A percentile compares a stretch with the other conserved stretches of the same genome.
These are phyloP conservation scores for Drosophila kepulauana DNA, from an alignment of 1,140 invertebrate genomes.

Conservation along the genomic window DNA sequence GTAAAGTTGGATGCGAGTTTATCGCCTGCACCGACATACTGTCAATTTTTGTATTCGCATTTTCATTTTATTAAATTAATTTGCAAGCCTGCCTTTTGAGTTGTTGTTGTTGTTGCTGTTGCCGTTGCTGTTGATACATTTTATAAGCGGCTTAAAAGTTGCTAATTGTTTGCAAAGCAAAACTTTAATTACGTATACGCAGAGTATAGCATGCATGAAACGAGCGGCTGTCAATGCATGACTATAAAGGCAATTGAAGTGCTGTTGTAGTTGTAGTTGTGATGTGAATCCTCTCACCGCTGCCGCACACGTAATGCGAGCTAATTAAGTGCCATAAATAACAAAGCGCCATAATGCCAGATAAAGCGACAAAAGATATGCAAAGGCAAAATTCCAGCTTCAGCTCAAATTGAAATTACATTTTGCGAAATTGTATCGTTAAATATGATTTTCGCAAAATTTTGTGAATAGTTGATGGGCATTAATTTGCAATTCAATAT, in stretches of 20 bases:
- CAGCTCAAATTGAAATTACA: background rate
- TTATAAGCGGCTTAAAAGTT: conserved; percentile 68
- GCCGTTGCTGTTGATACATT: conserved; percentile 28
- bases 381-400: background rate
- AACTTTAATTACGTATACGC: conserved; percentile 31
- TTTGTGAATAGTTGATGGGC: conserved; percentile 28
- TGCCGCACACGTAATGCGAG: conserved; percentile 33
- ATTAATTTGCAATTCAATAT: conserved; percentile 25
- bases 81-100: conserved; percentile 23
- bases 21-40: background rate
- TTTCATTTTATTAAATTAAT: conserved; percentile 58
- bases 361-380: conserved; percentile 3
- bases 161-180: conserved; percentile 57
- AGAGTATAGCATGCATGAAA: background rate
- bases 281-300: background rate
- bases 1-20: background rate
- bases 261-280: background rate
- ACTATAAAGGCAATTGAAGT: conserved; percentile 33
- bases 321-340: conserved; percentile 26
- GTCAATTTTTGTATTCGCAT: background rate
- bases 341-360: background rate
- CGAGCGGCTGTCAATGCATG: background rate
- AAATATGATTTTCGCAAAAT: conserved; percentile 3
- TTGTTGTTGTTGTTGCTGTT: background rate
- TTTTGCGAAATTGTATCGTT: conserved; percentile 7